Evolutionary conservation across 2,888 invertebrate genomes (phyloP), one percentile per base, ranked within the genome.

Genomic region (Deilephila elpenor): DNA sequence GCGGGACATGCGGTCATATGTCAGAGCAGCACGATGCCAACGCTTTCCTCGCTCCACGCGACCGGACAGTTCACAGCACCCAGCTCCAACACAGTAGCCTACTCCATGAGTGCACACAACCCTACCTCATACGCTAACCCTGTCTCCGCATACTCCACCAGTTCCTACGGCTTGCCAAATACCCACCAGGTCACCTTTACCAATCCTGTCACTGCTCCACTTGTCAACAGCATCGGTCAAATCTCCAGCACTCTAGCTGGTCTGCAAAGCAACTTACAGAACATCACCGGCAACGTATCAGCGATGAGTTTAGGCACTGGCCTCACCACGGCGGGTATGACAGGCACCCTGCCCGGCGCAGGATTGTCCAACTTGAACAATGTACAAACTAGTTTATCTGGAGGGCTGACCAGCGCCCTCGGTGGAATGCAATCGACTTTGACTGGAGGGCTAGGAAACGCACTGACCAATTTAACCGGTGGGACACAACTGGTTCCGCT

Each of bases 1-100:
- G 79, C 92, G 80, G 91, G 93, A 75, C 93, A 93, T 83, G 87
- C 91, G 74, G 90, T 89, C 78, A 91, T 93, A 80, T 96, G 96
- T 85, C 96, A 96, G 93, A 96, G 96, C 92, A 96, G 95, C 91
- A 96, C 96, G 78, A 96, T 96, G 96, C 96, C 96, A 78, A 95
- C 96, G 78, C 90, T 94, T 61, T 96, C 96, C 78, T 92, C 96
- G 80, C 89, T 92, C 72, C 94, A 95, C 77, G 90, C 91, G 70
- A 87, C 93, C 17, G 90, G 91, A 72, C 94, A 94, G 79, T 94
- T 92, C 78, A 90, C 92, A 25, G 93, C 93, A 73, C 93, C 95
- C 77, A 93, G 88, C 84, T 94, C 95, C 77, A 95, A 94, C 83
- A 93, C 95, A 75, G 92, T 93, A 74, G 92, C 92, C 77, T 95